phyloP scores from a whole-genome alignment of 2,797 vertebrate species.

The Capromys pilorides region DNA sequence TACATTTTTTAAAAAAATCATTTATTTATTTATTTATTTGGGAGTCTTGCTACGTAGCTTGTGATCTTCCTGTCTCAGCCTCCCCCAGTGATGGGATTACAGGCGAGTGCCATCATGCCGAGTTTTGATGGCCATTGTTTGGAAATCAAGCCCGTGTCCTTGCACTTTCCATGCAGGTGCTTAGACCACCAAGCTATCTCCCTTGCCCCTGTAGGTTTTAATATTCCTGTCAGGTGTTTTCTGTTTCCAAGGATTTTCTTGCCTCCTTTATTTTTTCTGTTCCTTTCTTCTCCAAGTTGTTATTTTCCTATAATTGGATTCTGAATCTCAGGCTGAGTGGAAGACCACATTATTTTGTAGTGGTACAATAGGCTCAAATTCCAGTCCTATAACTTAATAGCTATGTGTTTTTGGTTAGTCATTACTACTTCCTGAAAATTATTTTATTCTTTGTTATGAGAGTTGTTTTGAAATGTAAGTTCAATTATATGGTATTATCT shows the following conservation, averaged over 20 bases:
- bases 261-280: neutral
- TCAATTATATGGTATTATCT: neutral
- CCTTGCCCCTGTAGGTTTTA: neutral
- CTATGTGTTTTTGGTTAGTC: neutral
- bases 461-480: constrained; percentile 40
- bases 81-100: too few relatives aligned
- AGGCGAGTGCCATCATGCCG: too few relatives aligned
- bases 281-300: neutral
- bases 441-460: constrained; percentile 45
- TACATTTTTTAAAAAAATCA: too few relatives aligned
- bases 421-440: constrained; percentile 16
- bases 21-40: too few relatives aligned
- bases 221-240: neutral
- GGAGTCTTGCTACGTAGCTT: too few relatives aligned
- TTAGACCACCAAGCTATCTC: too few relatives aligned
- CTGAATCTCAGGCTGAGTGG: neutral
- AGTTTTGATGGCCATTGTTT: too few relatives aligned
- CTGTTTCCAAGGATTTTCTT: neutral
- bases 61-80: too few relatives aligned
- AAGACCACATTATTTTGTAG: constrained; percentile 24
- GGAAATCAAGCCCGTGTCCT: too few relatives aligned
- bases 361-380: neutral
- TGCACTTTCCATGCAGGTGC: too few relatives aligned
- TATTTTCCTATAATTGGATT: neutral
- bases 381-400: neutral